These are phyloP conservation scores for Parazoanthus swiftii DNA, from an alignment of 92 coral and sea anemone genomes.

Conservation along the genomic window DNA sequence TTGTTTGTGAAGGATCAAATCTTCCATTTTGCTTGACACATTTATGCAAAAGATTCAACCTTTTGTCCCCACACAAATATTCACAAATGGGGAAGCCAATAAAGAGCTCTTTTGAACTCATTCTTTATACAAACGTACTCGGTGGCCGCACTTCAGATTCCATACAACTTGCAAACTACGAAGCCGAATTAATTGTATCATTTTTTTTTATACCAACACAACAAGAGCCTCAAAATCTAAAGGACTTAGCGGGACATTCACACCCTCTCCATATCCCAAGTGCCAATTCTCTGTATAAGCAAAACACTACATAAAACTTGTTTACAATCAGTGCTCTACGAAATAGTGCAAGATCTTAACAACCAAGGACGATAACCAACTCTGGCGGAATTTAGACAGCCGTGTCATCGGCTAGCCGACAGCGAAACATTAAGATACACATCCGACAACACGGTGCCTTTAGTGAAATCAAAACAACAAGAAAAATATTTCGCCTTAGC, in stretches of 20 bases:
- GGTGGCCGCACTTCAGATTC: conserved; percentile 26
- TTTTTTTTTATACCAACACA: conserved; percentile 50
- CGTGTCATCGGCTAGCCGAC: neutral
- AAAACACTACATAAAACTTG: conserved; percentile 7
- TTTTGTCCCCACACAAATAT: conserved; percentile 41
- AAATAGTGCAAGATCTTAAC: neutral
- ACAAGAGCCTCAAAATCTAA: conserved; percentile 48
- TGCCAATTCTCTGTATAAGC: conserved; percentile 40
- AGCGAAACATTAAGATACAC: neutral
- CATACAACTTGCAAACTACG: conserved; percentile 39
- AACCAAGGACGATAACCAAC: neutral
- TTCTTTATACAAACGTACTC: conserved; percentile 26
- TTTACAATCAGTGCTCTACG: neutral
- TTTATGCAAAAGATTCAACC: conserved; percentile 9
- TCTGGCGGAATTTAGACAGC: neutral
- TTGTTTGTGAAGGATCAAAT: conserved; percentile 25
- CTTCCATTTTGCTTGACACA: conserved; percentile 27
- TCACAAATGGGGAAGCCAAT: conserved; percentile 37
- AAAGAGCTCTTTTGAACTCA: conserved; percentile 10
- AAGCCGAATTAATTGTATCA: conserved; percentile 35
- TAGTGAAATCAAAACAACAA: neutral
- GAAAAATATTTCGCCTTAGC: neutral
- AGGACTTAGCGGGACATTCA: conserved; percentile 44
- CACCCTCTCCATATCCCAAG: conserved; percentile 79
- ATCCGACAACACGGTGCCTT: conserved; percentile 20